Conservation (phyloP, 2,888 invertebrate species). For the Ophion costatus region DNA sequence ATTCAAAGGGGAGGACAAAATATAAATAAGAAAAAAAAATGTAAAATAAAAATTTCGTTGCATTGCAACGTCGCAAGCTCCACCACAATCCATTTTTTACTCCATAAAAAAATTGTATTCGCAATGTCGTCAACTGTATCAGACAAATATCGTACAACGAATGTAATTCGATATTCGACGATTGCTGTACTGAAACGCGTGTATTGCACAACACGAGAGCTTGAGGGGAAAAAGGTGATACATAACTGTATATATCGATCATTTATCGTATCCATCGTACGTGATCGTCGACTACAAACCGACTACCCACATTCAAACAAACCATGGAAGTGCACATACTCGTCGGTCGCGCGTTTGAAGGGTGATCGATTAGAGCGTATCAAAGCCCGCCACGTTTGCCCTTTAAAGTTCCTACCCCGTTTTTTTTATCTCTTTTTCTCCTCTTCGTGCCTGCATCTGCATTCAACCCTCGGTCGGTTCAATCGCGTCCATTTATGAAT, state of each 20-base stretch:
- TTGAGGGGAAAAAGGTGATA: no score
- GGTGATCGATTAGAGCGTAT: constrained; percentile 62
- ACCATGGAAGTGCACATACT: constrained; percentile 25
- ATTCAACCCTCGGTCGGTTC: constrained; percentile 46
- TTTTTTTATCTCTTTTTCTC: constrained; percentile 36
- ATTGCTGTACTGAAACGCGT: no score
- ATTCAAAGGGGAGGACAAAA: no score
- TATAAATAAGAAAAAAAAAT: no score
- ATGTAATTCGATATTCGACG: no score
- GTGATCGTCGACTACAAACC: constrained; percentile 6
- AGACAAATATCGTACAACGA: no score
- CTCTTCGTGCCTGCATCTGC: constrained; percentile 41
- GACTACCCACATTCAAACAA: constrained; percentile 21
- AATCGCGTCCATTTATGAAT: constrained; percentile 55
- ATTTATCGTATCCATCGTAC: not conserved
- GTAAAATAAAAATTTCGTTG: no score
- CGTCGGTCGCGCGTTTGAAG: constrained; percentile 36
- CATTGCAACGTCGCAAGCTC: no score
- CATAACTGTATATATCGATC: not conserved
- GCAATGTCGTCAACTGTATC: no score
- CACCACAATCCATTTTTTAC: no score
- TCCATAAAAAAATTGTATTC: no score
- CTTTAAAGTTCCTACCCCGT: constrained; percentile 30
- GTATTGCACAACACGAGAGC: no score
- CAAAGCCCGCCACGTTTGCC: constrained; percentile 56